phyloP scores from a whole-genome alignment of 2,797 vertebrate genomes.

The Gallinago solitaria region DNA sequence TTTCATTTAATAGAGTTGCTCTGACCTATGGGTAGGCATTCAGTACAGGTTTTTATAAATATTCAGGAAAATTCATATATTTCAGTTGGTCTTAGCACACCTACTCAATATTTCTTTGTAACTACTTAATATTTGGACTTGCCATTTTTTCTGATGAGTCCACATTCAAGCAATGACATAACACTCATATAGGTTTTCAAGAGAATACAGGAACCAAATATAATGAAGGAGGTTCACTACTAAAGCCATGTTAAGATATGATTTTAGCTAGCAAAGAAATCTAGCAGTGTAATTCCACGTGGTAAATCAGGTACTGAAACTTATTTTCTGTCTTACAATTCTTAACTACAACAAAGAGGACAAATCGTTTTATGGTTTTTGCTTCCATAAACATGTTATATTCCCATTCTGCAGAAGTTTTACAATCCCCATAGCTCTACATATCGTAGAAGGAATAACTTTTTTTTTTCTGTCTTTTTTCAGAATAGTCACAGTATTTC shows the following conservation, averaged over 20 bases:
- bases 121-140: neutral
- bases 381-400: neutral
- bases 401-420: neutral
- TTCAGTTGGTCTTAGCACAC: neutral
- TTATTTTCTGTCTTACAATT: neutral
- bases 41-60: neutral
- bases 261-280: neutral
- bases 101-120: neutral
- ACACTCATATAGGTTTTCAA: neutral
- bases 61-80: neutral
- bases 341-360: neutral
- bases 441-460: neutral
- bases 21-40: neutral
- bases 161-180: neutral
- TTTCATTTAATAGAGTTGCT: neutral
- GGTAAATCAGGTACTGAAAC: neutral
- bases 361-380: neutral
- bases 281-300: neutral
- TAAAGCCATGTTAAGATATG: accelerated
- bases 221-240: neutral
- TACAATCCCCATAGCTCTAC: neutral
- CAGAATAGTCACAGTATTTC: neutral
- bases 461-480: neutral
- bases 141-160: neutral
- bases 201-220: neutral